These are phyloP conservation scores for Brassicogethes aeneus DNA, from an alignment of 2,888 invertebrate species.

Conservation along the genomic window DNA sequence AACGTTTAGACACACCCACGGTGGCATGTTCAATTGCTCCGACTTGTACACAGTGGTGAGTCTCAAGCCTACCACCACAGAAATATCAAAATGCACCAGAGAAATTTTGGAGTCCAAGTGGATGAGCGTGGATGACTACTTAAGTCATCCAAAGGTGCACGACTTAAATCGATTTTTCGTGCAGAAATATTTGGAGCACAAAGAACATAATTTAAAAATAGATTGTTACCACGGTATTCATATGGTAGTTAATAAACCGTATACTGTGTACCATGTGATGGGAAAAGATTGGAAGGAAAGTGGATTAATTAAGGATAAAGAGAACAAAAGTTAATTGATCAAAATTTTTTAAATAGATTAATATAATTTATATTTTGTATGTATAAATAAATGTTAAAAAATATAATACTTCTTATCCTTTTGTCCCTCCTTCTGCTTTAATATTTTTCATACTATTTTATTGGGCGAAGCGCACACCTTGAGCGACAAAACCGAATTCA, in stretches of 20 bases:
- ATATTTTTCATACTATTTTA: no score
- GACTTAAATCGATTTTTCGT: constrained; percentile 62
- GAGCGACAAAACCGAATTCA: no score
- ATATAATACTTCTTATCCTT: no score
- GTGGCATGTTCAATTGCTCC: constrained; percentile 69
- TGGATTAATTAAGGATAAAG: no score
- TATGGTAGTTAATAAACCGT: constrained; percentile 42
- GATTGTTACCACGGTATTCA: constrained; percentile 46
- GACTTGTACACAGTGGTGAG: constrained; percentile 78
- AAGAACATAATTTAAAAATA: constrained; percentile 52
- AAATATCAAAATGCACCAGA: constrained; percentile 58
- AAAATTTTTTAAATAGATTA: no score
- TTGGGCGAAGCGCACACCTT: no score
- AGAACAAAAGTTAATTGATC: no score
- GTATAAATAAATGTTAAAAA: no score
- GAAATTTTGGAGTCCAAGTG: constrained; percentile 74
- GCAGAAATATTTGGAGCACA: constrained; percentile 56
- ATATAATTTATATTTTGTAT: no score
- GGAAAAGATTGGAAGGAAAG: constrained; percentile 17
- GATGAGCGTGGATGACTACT: constrained; percentile 71
- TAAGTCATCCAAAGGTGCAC: constrained; percentile 62
- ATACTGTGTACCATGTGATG: constrained; percentile 34
- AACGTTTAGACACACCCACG: constrained; percentile 69
- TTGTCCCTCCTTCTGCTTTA: no score
- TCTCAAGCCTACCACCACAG: constrained; percentile 54